Conservation (phyloP, 2,113 vertebrate species). For the Cochlearius cochlearius region DNA sequence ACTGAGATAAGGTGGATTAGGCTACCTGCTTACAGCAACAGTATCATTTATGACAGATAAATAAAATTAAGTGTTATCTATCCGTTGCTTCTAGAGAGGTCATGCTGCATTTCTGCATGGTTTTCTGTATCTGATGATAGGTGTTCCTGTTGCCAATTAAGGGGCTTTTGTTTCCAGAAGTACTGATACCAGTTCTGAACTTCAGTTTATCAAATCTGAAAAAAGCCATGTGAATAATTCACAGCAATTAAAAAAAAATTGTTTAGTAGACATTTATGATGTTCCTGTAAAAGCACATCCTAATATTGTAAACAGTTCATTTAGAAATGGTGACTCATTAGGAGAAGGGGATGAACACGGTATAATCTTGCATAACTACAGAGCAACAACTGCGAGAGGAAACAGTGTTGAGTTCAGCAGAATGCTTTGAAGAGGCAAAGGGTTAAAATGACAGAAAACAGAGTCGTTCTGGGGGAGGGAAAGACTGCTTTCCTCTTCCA, state of each 20-base stretch:
- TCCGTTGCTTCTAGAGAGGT: neutral
- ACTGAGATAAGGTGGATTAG: neutral
- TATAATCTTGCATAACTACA: neutral
- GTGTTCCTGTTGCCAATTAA: neutral
- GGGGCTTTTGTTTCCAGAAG: neutral
- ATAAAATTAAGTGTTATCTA: neutral
- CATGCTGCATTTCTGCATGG: neutral
- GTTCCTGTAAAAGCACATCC: neutral
- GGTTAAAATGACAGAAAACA: constrained; percentile 45
- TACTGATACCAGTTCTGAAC: neutral
- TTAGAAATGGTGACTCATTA: constrained; percentile 1
- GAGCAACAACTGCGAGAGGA: neutral
- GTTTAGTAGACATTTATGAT: neutral
- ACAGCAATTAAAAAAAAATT: neutral
- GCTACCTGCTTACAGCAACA: neutral
- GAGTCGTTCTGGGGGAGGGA: neutral
- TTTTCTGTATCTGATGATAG: neutral
- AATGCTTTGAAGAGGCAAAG: constrained; percentile 23
- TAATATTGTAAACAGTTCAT: neutral
- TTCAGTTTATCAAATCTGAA: neutral
- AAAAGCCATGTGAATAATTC: neutral
- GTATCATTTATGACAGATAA: neutral
- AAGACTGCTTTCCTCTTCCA: neutral
- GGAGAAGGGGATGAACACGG: neutral
- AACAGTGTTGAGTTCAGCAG: neutral